phyloP scores from a whole-genome alignment of 2,888 invertebrate species.

The Agrochola macilenta region DNA sequence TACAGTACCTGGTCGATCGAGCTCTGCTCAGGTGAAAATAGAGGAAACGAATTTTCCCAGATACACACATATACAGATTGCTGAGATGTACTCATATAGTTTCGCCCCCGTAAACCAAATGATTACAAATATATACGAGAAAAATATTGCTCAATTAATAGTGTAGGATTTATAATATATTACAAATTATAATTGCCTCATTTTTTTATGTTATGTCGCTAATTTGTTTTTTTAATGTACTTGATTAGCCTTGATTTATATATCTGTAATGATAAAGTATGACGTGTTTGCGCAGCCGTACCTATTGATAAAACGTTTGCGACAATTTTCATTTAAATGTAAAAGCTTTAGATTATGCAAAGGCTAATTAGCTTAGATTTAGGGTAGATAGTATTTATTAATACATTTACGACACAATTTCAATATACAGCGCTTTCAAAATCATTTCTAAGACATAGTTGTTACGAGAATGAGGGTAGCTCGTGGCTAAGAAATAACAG shows the following conservation, averaged over 20 bases:
- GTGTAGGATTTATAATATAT: slow-evolving; percentile 16
- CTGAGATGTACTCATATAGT: too few relatives aligned
- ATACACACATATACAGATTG: too few relatives aligned
- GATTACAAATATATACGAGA: too few relatives aligned
- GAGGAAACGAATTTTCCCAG: too few relatives aligned
- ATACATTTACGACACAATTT: slow-evolving; percentile 12
- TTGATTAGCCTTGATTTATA: slow-evolving; percentile 44
- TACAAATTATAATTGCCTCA: slow-evolving; percentile 33
- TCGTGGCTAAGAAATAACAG: too few relatives aligned
- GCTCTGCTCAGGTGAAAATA: too few relatives aligned
- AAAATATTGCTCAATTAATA: too few relatives aligned
- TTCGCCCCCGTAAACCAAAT: too few relatives aligned
- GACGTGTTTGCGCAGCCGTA: slow-evolving; percentile 8
- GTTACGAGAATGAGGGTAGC: not conserved
- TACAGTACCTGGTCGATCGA: too few relatives aligned
- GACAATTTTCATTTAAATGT: slow-evolving; percentile 33
- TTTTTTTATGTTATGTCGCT: slow-evolving; percentile 29
- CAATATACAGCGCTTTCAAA: not conserved
- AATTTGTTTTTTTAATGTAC: slow-evolving; percentile 28
- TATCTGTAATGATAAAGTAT: slow-evolving; percentile 32
- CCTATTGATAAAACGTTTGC: slow-evolving; percentile 15
- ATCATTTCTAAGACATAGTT: not conserved
- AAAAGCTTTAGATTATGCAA: slow-evolving; percentile 41
- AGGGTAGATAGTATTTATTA: slow-evolving; percentile 33
- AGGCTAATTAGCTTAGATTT: slow-evolving; percentile 47